Conservation (phyloP, 2,888 invertebrate species). For the Baronia brevicornis region DNA sequence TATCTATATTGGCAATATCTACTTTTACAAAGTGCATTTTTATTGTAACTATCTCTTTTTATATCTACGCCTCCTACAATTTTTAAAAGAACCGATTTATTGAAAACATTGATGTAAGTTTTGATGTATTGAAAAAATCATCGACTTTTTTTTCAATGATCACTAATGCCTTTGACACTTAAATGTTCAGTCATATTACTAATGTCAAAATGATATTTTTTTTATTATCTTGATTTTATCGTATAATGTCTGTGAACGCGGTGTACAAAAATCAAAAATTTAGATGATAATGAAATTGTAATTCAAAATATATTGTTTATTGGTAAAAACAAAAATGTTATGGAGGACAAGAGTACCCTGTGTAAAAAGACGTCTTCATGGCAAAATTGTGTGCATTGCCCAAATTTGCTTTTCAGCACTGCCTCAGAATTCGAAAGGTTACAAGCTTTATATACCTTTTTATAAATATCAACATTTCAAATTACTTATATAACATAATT, state of each 20-base stretch:
- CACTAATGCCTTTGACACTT: constrained; percentile 9
- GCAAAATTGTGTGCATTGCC: constrained; percentile 79
- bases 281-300: constrained; percentile 22
- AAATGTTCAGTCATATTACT: no score
- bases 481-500: constrained; percentile 5
- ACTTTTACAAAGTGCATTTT: no score
- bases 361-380: constrained; percentile 63
- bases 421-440: constrained; percentile 78
- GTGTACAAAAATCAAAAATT: constrained; percentile 17
- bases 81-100: no score
- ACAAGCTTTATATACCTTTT: no score
- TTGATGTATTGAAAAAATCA: neutral
- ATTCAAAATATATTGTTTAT: no score
- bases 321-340: constrained; percentile 52
- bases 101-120: no score
- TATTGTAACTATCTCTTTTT: no score
- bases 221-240: constrained; percentile 11
- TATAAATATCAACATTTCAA: constrained; percentile 14
- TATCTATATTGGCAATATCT: no score
- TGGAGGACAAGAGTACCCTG: constrained; percentile 58
- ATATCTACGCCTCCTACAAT: no score
- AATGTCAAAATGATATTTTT: no score
- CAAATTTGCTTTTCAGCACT: constrained; percentile 72
- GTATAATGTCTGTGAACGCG: constrained; percentile 18
- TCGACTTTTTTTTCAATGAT: constrained; percentile 7